Evolutionary conservation across 2,797 vertebrate genomes (phyloP).

Genomic region (Parauchenoglanis ngamensis): DNA sequence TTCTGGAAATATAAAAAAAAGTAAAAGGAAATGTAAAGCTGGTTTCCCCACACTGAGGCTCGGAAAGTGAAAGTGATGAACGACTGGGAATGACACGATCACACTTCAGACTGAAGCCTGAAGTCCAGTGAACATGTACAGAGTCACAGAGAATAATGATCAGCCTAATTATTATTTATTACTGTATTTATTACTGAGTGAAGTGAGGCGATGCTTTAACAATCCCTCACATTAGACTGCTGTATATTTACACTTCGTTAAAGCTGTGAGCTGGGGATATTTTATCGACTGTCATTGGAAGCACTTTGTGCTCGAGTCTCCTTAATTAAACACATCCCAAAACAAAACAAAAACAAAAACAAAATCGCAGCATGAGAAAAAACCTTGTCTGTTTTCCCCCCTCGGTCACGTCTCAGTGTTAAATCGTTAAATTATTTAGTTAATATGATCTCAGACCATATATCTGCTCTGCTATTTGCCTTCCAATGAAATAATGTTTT

Average conservation of each 20-base stretch:
- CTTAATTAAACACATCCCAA: not conserved
- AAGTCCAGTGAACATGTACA: not conserved
- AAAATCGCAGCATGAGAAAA: not conserved
- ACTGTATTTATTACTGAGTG: too few relatives aligned
- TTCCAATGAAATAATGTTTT: not conserved
- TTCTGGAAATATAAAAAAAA: not conserved
- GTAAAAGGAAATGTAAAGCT: not conserved
- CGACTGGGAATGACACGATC: not conserved
- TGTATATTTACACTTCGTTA: not conserved
- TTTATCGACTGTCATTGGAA: not conserved
- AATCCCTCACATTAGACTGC: not conserved
- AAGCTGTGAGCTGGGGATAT: not conserved
- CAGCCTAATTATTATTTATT: not conserved
- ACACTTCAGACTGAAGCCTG: not conserved
- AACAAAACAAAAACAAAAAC: not conserved
- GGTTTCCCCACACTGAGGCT: not conserved
- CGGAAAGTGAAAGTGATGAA: not conserved
- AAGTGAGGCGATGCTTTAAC: not conserved
- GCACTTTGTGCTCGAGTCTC: not conserved
- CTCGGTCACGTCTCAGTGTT: not conserved
- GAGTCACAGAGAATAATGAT: not conserved
- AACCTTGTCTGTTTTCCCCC: not conserved
- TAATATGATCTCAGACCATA: not conserved
- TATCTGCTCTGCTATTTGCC: not conserved
- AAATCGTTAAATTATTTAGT: not conserved